Conservation (phyloP, 2,113 vertebrate species). For the Cochlearius cochlearius region DNA sequence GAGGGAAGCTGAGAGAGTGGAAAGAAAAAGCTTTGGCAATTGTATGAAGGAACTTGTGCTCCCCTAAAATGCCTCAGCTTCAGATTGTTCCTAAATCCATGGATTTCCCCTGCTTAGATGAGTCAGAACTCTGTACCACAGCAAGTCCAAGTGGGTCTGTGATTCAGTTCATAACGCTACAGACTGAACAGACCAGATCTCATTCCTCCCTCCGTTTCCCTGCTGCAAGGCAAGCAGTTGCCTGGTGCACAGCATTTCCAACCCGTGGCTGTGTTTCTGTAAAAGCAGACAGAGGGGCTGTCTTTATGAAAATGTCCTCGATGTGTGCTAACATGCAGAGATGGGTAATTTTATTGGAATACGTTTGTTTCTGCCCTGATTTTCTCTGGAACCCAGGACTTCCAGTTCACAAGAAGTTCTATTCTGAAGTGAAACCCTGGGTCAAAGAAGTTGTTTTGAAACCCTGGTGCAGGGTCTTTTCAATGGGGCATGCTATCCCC, state of each 20-base stretch:
- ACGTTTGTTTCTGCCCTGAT: neutral
- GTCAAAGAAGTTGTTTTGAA: neutral
- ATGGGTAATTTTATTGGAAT: neutral
- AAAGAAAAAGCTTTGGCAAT: neutral
- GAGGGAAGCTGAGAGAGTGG: neutral
- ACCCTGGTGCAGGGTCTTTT: neutral
- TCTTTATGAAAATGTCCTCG: neutral
- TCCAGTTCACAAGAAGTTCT: neutral
- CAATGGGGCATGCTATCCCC: neutral
- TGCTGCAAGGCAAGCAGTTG: neutral
- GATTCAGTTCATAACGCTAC: neutral
- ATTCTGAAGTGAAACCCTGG: neutral
- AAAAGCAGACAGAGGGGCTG: neutral
- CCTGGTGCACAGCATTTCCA: rapidly evolving
- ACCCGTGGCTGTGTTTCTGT: neutral
- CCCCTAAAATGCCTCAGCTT: neutral
- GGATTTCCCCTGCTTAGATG: neutral
- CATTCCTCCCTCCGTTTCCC: neutral
- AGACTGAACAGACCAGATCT: neutral
- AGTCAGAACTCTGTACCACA: neutral
- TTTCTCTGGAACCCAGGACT: neutral
- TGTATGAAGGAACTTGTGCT: neutral
- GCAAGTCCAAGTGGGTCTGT: neutral
- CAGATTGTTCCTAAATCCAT: neutral
- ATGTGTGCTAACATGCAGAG: neutral